Evolutionary conservation across 2,113 vertebrate genomes (phyloP).

Genomic region (Mus spicilegus): DNA sequence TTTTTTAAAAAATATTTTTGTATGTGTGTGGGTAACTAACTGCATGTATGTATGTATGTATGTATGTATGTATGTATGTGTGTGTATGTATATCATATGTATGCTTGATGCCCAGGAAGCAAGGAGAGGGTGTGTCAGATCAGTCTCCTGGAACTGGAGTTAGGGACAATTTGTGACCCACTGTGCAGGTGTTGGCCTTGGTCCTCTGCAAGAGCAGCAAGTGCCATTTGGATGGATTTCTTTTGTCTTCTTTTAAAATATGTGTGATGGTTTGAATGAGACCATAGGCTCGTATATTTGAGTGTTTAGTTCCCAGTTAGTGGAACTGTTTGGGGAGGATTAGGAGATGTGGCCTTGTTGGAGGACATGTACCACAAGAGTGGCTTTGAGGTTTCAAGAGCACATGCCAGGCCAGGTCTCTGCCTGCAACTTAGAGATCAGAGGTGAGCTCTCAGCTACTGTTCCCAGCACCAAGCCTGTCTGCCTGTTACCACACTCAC

Average conservation of each 20-base stretch:
- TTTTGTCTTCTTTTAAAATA: conserved; percentile 29
- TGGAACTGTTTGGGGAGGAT: neutral
- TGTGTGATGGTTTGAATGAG: neutral
- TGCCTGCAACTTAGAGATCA: neutral
- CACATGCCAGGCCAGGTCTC: neutral
- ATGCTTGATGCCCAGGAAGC: neutral
- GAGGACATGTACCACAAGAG: neutral
- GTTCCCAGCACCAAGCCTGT: neutral
- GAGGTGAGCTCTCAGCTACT: neutral
- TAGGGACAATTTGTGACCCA: neutral
- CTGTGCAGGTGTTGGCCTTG: neutral
- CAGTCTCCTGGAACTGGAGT: neutral
- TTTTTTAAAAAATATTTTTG: conserved; percentile 39
- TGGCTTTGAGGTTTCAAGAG: neutral
- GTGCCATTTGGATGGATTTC: conserved; percentile 28
- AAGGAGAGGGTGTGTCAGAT: neutral
- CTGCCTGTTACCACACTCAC: neutral
- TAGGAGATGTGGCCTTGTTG: neutral
- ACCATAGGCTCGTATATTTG: neutral
- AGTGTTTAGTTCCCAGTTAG: neutral
- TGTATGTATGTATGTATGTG: neutral
- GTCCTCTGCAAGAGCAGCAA: neutral
- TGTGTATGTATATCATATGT: no score
- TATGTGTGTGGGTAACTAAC: neutral
- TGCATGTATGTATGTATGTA: neutral